These are phyloP conservation scores for Drosophila neoperkinsi DNA, from an alignment of 2,888 invertebrate genomes.

Conservation along the genomic window DNA sequence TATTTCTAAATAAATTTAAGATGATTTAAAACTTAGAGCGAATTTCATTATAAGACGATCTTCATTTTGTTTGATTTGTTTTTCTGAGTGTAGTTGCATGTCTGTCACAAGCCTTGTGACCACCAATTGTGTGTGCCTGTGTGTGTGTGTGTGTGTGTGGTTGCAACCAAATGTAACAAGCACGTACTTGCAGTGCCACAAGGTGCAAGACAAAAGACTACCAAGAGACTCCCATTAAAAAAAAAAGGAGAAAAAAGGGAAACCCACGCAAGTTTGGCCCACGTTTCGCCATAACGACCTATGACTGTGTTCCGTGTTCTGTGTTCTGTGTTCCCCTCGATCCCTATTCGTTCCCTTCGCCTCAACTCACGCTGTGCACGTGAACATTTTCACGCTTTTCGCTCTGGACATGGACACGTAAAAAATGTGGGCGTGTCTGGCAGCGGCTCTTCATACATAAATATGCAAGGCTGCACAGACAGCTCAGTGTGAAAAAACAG, in stretches of 20 bases:
- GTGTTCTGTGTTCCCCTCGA: not conserved
- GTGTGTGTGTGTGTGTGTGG: constrained; percentile 34
- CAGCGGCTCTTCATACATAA: not conserved
- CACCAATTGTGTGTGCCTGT: constrained; percentile 51
- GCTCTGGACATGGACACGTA: constrained; percentile 46
- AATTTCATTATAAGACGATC: not conserved
- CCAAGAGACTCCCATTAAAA: constrained; percentile 17
- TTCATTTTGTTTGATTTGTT: not conserved
- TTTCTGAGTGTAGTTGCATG: constrained; percentile 32
- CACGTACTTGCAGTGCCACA: constrained; percentile 20
- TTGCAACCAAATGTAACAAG: constrained; percentile 4
- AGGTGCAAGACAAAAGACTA: constrained; percentile 25
- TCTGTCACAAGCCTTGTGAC: constrained; percentile 33
- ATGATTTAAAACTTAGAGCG: not conserved
- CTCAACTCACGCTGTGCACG: constrained; percentile 13
- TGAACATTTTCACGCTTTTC: constrained; percentile 67
- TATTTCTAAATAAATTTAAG: not conserved
- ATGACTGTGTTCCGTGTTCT: constrained; percentile 20
- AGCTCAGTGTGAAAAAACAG: not conserved
- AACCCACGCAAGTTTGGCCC: constrained; percentile 62
- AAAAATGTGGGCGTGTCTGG: constrained; percentile 61
- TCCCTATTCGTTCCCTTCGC: not conserved
- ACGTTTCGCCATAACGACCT: constrained; percentile 53
- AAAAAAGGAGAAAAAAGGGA: not conserved
- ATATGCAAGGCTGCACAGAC: not conserved